Base-by-base conservation (phyloP, 2,113 vertebrate genomes). In the Vireo altiloquus region DNA sequence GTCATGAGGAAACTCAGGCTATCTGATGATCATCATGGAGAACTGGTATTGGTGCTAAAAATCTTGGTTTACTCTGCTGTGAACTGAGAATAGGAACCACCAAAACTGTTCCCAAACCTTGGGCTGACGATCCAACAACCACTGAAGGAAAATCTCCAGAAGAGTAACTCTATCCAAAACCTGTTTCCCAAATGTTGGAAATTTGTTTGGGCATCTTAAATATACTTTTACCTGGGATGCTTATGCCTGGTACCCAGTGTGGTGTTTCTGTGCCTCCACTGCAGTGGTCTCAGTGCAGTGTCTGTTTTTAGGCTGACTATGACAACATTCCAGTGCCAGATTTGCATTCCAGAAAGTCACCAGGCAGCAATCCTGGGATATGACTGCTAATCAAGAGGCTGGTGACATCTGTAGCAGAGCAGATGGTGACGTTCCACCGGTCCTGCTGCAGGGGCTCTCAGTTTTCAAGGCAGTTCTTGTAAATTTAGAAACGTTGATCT, bases 241-340 rank as follows among this genome's bases (percentile, higher is more conserved):
- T 7, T 53, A 5, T 16, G 53, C 13, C n/a, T 63, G 33, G 24
- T 24, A 21, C 15, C 52, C 40, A 40, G 15, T 0, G 1, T 27
- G 50, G 24, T 35, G 20, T 46, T 63, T 44, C 25, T 57, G 39
- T 66, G 17, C 33, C 33, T 46, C 57, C 33, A 11, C 15, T 23
- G 18, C 31, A 76, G 40, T 54, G 12, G 46, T 65, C 52, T 42
- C 23, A 20, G 47, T 28, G 27, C 33, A 40, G 22, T 2, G 35
- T 12, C 13, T 30, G 30, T 20, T 35, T 14, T 21, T 3, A 50
- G 57, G 52, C 47, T 85, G 50, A 16, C 64, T 61, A 1, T 6
- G 44, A 88, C 50, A 61, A 44, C 88, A 30, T 20, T 23, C 35
- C 18, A 40, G 28, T 49, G 20, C 10, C 35, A 33, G 39, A 76